Conservation (phyloP, 2,113 vertebrate genomes). For the Hydropotes inermis region DNA sequence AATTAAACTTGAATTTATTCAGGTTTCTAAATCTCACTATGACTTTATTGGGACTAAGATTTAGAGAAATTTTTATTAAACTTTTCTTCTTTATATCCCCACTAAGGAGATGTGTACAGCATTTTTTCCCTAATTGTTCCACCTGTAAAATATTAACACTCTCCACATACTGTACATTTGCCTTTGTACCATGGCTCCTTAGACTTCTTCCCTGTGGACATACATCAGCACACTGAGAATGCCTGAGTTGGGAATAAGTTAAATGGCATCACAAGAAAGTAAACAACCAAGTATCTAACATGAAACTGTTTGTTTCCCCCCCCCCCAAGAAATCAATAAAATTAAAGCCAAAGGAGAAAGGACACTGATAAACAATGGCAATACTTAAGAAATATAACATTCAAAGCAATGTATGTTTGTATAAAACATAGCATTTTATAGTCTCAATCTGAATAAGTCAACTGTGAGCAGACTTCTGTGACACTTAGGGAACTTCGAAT, state of each 20-base stretch:
- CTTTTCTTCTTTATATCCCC: neutral
- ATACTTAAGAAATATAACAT: neutral
- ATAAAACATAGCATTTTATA: neutral
- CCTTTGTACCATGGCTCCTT: neutral
- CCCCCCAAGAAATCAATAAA: neutral
- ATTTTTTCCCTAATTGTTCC: neutral
- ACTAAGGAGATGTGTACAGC: neutral
- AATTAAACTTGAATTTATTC: neutral
- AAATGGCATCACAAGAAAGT: neutral
- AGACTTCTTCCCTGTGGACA: neutral
- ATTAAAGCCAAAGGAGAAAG: neutral
- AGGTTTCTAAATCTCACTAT: neutral
- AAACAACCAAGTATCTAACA: neutral
- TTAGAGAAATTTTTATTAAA: neutral
- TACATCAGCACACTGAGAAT: neutral
- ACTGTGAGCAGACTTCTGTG: neutral
- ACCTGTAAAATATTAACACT: neutral
- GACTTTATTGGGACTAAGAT: neutral
- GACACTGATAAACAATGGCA: neutral
- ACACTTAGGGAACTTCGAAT: neutral
- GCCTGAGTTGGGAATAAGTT: neutral
- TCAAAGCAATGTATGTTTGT: neutral
- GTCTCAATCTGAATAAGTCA: neutral
- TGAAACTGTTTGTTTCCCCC: neutral
- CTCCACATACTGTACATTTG: neutral